These are phyloP conservation scores for Mobula birostris DNA, from an alignment of 2,113 vertebrate genomes.

Conservation along the genomic window DNA sequence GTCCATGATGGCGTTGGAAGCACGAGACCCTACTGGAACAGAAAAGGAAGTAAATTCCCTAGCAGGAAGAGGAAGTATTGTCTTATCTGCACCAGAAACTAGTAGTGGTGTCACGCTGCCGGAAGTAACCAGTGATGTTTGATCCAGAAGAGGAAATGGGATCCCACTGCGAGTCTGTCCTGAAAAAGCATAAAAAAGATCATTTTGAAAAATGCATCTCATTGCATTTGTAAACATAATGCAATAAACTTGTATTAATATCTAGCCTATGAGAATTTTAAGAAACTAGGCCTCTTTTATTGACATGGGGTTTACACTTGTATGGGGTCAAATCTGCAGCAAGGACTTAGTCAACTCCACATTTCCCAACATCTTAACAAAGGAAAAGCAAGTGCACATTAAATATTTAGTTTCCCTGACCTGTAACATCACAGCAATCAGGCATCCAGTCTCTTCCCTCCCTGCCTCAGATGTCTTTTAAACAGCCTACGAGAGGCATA, in stretches of 20 bases:
- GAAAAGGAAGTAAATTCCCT: slow-evolving; percentile 6
- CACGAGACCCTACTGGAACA: neutral
- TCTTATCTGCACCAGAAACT: neutral
- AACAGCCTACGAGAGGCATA: neutral
- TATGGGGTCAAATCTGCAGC: neutral
- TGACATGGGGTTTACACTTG: neutral
- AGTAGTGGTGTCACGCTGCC: neutral
- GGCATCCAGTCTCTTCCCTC: too few relatives aligned
- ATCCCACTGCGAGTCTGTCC: neutral
- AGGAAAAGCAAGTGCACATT: neutral
- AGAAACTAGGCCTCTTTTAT: neutral
- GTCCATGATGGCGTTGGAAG: neutral
- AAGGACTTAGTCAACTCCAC: neutral
- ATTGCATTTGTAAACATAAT: neutral
- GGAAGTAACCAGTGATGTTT: neutral
- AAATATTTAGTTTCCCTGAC: neutral
- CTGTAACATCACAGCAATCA: neutral
- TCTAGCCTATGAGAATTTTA: neutral
- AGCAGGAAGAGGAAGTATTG: neutral
- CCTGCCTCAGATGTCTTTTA: neutral
- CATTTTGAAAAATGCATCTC: neutral
- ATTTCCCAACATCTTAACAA: neutral
- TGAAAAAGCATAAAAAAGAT: neutral
- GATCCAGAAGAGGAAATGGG: neutral
- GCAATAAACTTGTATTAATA: neutral